phyloP scores from a whole-genome alignment of 2,888 invertebrate species.

The Smittia sp. region DNA sequence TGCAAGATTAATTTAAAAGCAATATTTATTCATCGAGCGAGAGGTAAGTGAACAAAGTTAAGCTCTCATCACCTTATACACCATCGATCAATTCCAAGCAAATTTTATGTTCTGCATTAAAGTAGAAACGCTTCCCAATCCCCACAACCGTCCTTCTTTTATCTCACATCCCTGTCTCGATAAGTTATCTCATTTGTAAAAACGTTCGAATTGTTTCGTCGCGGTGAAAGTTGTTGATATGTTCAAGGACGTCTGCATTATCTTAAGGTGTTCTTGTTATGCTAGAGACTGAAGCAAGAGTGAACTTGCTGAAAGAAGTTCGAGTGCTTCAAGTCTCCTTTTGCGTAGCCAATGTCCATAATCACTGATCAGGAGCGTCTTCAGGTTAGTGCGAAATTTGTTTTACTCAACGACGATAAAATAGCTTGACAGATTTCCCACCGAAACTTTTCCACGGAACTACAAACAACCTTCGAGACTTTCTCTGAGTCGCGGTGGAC shows the following conservation, averaged over 20 bases:
- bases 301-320: not conserved
- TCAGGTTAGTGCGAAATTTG: not conserved
- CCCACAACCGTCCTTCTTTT: not conserved
- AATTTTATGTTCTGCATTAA: not conserved
- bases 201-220: not conserved
- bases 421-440: too few relatives aligned
- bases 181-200: not conserved
- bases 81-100: not conserved
- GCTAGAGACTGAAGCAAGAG: not conserved
- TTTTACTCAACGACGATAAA: not conserved
- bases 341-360: too few relatives aligned
- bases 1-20: conserved; percentile 32
- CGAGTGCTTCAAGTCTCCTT: too few relatives aligned
- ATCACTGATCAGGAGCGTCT: not conserved
- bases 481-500: too few relatives aligned
- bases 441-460: too few relatives aligned
- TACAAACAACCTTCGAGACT: too few relatives aligned
- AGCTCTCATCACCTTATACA: not conserved
- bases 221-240: not conserved
- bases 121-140: not conserved
- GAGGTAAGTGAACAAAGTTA: conserved; percentile 22
- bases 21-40: not conserved
- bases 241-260: not conserved
- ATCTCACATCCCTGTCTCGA: not conserved
- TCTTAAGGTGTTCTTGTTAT: not conserved